Conservation (phyloP, 2,113 vertebrate species). For the Chloebia gouldiae region DNA sequence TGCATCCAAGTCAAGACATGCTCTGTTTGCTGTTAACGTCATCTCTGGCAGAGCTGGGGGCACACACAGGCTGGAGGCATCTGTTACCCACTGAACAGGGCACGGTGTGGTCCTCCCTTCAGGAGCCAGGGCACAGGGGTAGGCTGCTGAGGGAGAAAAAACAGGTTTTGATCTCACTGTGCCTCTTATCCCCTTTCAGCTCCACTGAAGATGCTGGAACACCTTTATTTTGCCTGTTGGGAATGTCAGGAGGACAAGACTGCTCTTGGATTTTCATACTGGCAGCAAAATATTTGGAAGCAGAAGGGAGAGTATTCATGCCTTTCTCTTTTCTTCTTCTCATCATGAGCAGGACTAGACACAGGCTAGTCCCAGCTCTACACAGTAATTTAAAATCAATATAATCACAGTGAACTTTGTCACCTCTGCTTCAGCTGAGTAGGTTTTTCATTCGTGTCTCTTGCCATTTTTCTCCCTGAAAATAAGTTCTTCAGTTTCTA, state of each 20-base stretch:
- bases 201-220: not conserved
- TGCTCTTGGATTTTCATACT: not conserved
- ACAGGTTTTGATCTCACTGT: not conserved
- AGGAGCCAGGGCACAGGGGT: not conserved
- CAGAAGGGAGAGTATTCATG: not conserved
- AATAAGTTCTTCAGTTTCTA: slow-evolving; percentile 53
- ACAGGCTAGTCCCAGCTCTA: not conserved
- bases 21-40: slow-evolving; percentile 37
- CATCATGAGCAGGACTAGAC: slow-evolving; percentile 12
- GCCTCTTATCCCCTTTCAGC: not conserved
- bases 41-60: not conserved
- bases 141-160: not conserved
- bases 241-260: not conserved
- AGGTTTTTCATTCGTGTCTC: slow-evolving; percentile 49
- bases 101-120: not conserved
- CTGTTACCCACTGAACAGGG: not conserved
- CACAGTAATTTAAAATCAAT: slow-evolving; percentile 67
- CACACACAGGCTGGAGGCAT: slow-evolving; percentile 3
- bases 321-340: not conserved
- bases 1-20: not conserved
- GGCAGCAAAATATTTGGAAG: not conserved
- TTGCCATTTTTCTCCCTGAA: slow-evolving; percentile 40
- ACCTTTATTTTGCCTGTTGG: not conserved
- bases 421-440: slow-evolving; percentile 59
- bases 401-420: slow-evolving; percentile 63